Evolutionary conservation across 2,888 invertebrate species (phyloP).

Genomic region (Leistus spinibarbis): DNA sequence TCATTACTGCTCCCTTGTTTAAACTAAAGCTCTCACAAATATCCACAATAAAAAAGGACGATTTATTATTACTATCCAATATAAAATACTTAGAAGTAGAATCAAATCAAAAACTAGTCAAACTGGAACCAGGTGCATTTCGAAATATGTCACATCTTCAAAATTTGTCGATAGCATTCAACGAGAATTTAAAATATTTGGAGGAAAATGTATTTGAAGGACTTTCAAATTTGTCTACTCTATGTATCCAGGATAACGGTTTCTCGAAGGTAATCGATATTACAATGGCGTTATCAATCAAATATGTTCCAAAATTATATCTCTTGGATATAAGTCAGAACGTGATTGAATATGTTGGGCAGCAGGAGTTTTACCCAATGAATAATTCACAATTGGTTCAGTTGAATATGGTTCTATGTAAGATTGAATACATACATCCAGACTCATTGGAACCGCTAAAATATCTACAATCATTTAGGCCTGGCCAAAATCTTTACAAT

Average conservation of each 20-base stretch:
- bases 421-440: slow-evolving; percentile 62
- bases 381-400: slow-evolving; percentile 56
- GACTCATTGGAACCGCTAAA: slow-evolving; percentile 59
- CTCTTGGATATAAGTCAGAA: slow-evolving; percentile 63
- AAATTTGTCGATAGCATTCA: slow-evolving; percentile 64
- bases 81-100: slow-evolving; percentile 61
- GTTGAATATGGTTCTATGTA: slow-evolving; percentile 61
- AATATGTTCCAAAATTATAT: slow-evolving; percentile 58
- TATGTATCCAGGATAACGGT: slow-evolving; percentile 64
- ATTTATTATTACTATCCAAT: slow-evolving; percentile 55
- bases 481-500: slow-evolving; percentile 64
- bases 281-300: slow-evolving; percentile 57
- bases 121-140: slow-evolving; percentile 61
- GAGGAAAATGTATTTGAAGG: slow-evolving; percentile 60
- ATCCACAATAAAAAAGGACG: slow-evolving; percentile 55
- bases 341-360: slow-evolving; percentile 57
- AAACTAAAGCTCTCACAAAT: slow-evolving; percentile 62
- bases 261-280: slow-evolving; percentile 59
- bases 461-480: slow-evolving; percentile 57
- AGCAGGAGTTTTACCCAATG: slow-evolving; percentile 60
- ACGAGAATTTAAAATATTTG: slow-evolving; percentile 58
- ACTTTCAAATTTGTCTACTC: slow-evolving; percentile 58
- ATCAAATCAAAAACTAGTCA: slow-evolving; percentile 61
- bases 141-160: slow-evolving; percentile 58
- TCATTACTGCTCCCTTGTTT: slow-evolving; percentile 54